A percentile compares a stretch with the other conserved stretches of the same genome.
Conservation (phyloP, 1,140 invertebrate species). For the Drosophila mauritiana region DNA sequence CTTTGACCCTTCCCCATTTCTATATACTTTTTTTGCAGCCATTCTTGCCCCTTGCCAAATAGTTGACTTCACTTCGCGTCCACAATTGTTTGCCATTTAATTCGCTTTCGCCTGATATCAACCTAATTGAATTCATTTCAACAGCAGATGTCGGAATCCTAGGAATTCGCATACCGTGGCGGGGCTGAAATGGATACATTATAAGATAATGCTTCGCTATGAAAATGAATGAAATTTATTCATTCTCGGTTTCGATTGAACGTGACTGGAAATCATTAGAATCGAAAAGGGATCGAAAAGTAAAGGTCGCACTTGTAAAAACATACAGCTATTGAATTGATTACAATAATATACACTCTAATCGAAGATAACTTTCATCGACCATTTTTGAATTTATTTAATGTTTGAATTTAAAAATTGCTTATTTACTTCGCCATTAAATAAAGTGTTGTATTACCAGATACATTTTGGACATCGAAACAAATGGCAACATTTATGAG, state of each 20-base stretch:
- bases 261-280: constrained; percentile 30
- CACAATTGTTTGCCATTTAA: constrained; percentile 43
- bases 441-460: no score
- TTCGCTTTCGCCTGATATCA: constrained; percentile 27
- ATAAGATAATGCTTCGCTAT: constrained; percentile 21
- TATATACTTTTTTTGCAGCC: neutral
- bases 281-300: constrained; percentile 10
- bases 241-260: constrained; percentile 32
- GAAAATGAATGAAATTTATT: constrained; percentile 36
- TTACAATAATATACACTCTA: neutral
- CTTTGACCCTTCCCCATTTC: constrained; percentile 14
- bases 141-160: constrained; percentile 28
- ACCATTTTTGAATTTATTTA: neutral
- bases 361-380: neutral
- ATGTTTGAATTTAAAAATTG: neutral
- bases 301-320: constrained; percentile 22
- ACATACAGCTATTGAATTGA: constrained; percentile 17
- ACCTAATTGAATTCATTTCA: constrained; percentile 52
- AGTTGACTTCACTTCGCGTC: constrained; percentile 20
- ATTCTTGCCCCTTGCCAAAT: constrained; percentile 25
- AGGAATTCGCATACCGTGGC: constrained; percentile 6
- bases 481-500: no score
- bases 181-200: constrained; percentile 29
- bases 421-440: no score
- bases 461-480: neutral